Base-by-base conservation (phyloP, 1,140 invertebrate genomes). In the Coboldia fuscipes region DNA sequence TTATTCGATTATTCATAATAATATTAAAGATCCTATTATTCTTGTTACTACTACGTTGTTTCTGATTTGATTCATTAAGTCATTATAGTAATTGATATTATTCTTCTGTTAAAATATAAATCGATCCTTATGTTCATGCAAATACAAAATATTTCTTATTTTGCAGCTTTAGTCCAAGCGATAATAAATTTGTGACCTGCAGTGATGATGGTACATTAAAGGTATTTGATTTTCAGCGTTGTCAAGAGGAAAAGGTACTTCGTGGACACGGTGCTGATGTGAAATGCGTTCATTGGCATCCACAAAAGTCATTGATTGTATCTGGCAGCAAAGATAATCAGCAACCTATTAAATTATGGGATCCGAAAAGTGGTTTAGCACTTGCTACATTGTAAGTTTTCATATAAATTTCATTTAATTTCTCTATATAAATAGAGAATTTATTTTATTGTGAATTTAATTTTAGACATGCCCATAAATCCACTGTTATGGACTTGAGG, bases 271-370 rank as follows among this genome's bases (percentile, higher is more conserved):
- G 96, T 43, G 88, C 94, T 14, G 96, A 99, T 68, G 96, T 99
- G 0, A 97, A 97, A 58, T 97, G 92, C 60, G 88, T 97, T 4
- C 90, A 97, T 55, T 99, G 96, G 96, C 96, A 99, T 68, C 94
- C 96, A 4, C 82, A 88, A 41, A 97, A 97, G 60, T 77, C 81
- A 41, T 66, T 99, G 33, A 74, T 99, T 43, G 85, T 94, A 15
- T 97, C 93, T 12, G 96, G 96, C 1, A 97, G 90, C 55, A 97
- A 98, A 63, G 96, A 99, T 56, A 97, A 93, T 56, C 96, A 99
- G 51, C 96, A 99, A 50, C 96, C 96, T 8, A 85, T 99, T 10
- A 99, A 99, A 60, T 61, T 99, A 12, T 99, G 96, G 96, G 96
- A 99, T 67, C 90, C 94, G 7, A 93, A 93, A 56, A 81, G 77